Evolutionary conservation across 2,797 vertebrate species (phyloP).

Genomic region (Anas bernieri): DNA sequence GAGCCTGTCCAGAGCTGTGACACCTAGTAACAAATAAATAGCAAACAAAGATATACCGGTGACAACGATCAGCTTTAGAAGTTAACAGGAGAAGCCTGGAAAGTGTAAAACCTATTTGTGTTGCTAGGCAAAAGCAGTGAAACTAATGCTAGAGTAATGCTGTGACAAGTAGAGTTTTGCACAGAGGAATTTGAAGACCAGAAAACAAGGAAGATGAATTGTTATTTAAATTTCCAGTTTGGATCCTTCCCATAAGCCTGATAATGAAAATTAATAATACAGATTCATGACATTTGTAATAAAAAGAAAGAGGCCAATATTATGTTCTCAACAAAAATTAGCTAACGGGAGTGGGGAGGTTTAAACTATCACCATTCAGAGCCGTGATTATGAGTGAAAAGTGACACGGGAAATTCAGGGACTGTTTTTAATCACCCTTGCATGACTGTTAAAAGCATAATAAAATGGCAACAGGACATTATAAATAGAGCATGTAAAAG

Average conservation of each 20-base stretch:
- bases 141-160: constrained; percentile 52
- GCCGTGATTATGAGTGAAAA: constrained; percentile 60
- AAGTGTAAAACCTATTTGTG: constrained; percentile 56
- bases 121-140: constrained; percentile 64
- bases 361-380: constrained; percentile 55
- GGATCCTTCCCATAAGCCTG: constrained; percentile 34
- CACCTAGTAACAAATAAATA: constrained; percentile 48
- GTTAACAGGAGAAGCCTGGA: constrained; percentile 53
- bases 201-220: constrained; percentile 61
- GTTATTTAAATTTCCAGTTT: constrained; percentile 64
- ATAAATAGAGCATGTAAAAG: constrained; percentile 60
- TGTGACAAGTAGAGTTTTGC: constrained; percentile 41
- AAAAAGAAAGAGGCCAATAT: neutral
- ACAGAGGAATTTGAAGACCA: constrained; percentile 27
- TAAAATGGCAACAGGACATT: constrained; percentile 62
- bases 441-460: constrained; percentile 57
- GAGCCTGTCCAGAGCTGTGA: neutral
- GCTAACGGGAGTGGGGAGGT: constrained; percentile 38
- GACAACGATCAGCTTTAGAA: constrained; percentile 19
- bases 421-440: constrained; percentile 65
- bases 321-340: constrained; percentile 10
- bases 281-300: neutral
- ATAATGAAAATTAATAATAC: constrained; percentile 49
- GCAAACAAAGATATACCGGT: constrained; percentile 23
- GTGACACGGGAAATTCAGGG: constrained; percentile 52